phyloP scores from a whole-genome alignment of 2,888 invertebrate species.

The Pherbina coryleti region DNA sequence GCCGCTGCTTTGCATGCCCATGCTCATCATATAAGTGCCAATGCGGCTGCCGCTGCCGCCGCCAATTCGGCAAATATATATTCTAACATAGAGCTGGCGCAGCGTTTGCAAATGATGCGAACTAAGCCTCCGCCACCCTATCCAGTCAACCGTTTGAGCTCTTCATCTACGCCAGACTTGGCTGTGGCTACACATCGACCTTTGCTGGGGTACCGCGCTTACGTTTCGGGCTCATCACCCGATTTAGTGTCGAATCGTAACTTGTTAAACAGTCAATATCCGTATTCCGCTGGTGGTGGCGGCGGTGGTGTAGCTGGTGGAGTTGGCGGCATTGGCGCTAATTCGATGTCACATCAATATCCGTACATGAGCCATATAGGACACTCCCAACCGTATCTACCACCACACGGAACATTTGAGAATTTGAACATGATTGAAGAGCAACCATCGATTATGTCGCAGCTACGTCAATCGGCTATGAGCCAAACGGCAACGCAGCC shows the following conservation, averaged over 20 bases:
- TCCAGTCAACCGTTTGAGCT: constrained; percentile 81
- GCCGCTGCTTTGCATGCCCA: constrained; percentile 64
- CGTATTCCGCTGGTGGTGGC: constrained; percentile 45
- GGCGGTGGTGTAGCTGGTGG: constrained; percentile 41
- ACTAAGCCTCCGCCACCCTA: constrained; percentile 88
- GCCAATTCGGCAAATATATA: constrained; percentile 34
- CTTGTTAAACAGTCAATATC: constrained; percentile 70
- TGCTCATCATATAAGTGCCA: constrained; percentile 54
- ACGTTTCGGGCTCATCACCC: constrained; percentile 82
- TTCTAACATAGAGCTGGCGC: constrained; percentile 61
- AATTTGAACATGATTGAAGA: constrained; percentile 75
- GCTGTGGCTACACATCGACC: constrained; percentile 79
- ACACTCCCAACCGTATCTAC: constrained; percentile 67
- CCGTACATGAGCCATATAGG: constrained; percentile 64
- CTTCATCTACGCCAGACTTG: constrained; percentile 87
- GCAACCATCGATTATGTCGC: constrained; percentile 67
- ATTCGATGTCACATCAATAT: constrained; percentile 64
- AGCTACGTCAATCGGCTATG: constrained; percentile 61
- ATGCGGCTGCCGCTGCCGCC: constrained; percentile 42
- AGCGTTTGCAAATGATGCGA: constrained; percentile 67
- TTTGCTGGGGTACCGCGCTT: constrained; percentile 68
- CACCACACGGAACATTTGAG: constrained; percentile 80
- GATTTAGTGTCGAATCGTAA: constrained; percentile 82
- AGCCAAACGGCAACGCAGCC: constrained; percentile 56
- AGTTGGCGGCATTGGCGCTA: constrained; percentile 43